Evolutionary conservation across 2,888 invertebrate species (phyloP).

Genomic region (Candidula unifasciata): DNA sequence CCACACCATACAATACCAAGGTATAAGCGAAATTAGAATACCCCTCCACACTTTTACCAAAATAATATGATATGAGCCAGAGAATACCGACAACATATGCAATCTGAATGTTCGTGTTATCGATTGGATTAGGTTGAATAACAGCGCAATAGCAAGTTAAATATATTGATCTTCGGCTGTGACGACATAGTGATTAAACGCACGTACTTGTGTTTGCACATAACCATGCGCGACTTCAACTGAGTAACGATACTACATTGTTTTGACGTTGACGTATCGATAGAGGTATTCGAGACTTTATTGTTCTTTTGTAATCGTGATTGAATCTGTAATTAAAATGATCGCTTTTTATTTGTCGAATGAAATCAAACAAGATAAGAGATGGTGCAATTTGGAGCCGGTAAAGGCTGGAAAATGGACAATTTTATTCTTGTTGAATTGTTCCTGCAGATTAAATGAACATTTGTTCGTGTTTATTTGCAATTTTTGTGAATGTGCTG

Average conservation of each 20-base stretch:
- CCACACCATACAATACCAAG: too few species aligned
- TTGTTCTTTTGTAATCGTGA: conserved; percentile 47
- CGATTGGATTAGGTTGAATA: conserved; percentile 26
- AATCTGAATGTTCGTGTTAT: conserved; percentile 8
- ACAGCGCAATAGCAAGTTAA: conserved; percentile 17
- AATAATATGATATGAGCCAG: not conserved
- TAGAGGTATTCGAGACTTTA: conserved; percentile 32
- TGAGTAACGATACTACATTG: conserved; percentile 37
- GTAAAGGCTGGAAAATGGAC: not conserved
- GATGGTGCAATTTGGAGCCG: not conserved
- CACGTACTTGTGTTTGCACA: conserved; percentile 40
- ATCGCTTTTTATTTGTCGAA: conserved; percentile 33
- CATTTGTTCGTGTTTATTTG: not conserved
- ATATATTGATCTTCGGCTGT: conserved; percentile 13
- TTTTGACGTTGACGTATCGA: conserved; percentile 44
- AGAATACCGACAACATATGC: not conserved
- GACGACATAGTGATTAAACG: conserved; percentile 31
- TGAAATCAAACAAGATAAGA: conserved; percentile 43
- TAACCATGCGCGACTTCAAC: conserved; percentile 9
- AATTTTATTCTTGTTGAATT: not conserved
- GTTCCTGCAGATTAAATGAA: not conserved
- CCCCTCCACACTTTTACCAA: not conserved
- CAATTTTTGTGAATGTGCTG: not conserved
- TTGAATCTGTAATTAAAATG: conserved; percentile 46
- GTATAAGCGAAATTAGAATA: too few species aligned